Base-by-base conservation (phyloP, 2,888 invertebrate genomes). In the Nomada hirtipes region DNA sequence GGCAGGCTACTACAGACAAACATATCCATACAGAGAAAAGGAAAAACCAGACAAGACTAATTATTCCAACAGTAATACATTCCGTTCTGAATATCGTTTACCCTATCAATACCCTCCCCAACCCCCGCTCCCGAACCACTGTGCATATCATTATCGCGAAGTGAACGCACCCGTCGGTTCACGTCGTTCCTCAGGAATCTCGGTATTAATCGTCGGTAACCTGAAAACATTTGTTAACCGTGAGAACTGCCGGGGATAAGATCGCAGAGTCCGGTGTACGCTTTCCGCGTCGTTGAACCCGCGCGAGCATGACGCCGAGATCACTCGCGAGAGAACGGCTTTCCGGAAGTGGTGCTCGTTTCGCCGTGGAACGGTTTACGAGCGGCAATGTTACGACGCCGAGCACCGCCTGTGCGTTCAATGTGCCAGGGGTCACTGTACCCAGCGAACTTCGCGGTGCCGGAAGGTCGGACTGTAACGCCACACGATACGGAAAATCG, bases 321-420 rank as follows among this genome's bases (percentile, higher is more conserved):
- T 55, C 73, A 65, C 57, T 61, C 65, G 69, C 69, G 71, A 68
- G 52, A 70, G 65, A 69, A 53, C 47, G 65, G 79, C 82, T 87
- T 88, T 88, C 83, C 87, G 87, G 86, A 88, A 89, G 87, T 84
- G 79, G 61, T 79, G 86, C 72, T 86, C 87, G 86, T 87, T 88
- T 88, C 83, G 82, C 67, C 74, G 83, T 74, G 82, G 79, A 87
- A 83, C 78, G 70, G 76, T 88, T 57, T 88, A 89, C 84, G 87
- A 89, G 84, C 85, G 80, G 23, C 86, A 68, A 63, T 81, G 82
- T 87, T 84, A 86, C 77, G 82, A 87, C 68, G 82, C 42, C 80
- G 83, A 78, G 88, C 79, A 76, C 61, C 71, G 80, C 64, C 73
- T 75, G 80, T 59, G 73, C 72, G 70, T 80, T 65, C 59, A 78